Evolutionary conservation across 2,888 invertebrate genomes (phyloP), one percentile per base, ranked within the genome.

Genomic region (Chromoteleia sp.): DNA sequence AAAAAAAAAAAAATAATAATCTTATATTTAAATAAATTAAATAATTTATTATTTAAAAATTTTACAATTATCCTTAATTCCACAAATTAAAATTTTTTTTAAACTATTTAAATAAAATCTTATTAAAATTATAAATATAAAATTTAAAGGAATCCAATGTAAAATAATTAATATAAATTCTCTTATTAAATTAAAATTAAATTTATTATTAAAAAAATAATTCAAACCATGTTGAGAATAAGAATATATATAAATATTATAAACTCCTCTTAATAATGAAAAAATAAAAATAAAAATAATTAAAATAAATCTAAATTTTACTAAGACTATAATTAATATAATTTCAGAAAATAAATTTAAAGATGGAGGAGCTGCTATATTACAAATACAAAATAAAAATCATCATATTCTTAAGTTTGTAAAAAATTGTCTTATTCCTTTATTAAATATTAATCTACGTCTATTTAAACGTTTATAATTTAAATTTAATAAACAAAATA

Each of bases 361-460:
- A n/a, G n/a, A n/a, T n/a, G 95, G 94, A 0, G 95, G 95, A 56
- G 94, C 94, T 0, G 95, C 93, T 88, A 95, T 95, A 94, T 95
- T 95, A 30, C 92, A 92, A 33, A 92, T 92, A 88, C 93, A 91
- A 86, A 95, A 92, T 90, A 95, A 92, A 94, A 96, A 95, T 92
- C 95, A 95, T 29, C 94, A 94, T 85, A 95, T 92, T 85, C 92
- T 91, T 88, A 95, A 91, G 0, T 92, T 92, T 87, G 94, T 94
- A 86, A 93, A 93, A 91, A 93, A 93, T 92, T 92, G 93, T 89
- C 94, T 92, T 92, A 94, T 87, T 0, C 95, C 94, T 19, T 94
- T 95, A 93, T 94, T 94, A 92, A 94, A 92, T 91, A 93, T 92
- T 91, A 94, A 90, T 79, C 94, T 95, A 80, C 95, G 95, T 2